Conservation (phyloP, 2,113 vertebrate genomes). For the Eonycteris spelaea region DNA sequence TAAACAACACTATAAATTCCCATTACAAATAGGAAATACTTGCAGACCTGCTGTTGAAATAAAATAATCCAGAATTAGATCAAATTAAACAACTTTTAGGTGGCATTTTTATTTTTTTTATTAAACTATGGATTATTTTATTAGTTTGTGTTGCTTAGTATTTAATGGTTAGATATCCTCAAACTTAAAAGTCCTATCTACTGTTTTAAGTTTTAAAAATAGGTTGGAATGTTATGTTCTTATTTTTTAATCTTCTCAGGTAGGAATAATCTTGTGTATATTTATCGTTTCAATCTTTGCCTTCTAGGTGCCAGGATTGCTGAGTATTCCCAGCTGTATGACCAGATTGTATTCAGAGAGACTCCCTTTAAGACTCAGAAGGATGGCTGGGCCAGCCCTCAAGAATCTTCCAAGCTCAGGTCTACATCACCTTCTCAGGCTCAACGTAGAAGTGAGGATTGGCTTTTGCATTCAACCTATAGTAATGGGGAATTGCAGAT, state of each 20-base stretch:
- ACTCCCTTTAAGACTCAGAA: conserved; percentile 79
- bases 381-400: conserved; percentile 71
- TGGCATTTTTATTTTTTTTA: neutral
- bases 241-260: neutral
- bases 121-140: neutral
- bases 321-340: conserved; percentile 97
- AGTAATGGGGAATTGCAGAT: conserved; percentile 92
- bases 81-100: neutral
- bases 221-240: neutral
- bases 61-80: neutral
- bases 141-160: neutral
- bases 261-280: neutral
- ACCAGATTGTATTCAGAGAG: conserved; percentile 94
- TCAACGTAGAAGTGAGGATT: conserved; percentile 79
- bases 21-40: neutral
- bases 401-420: conserved; percentile 72
- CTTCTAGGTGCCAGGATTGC: conserved; percentile 95
- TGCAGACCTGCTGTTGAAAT: neutral
- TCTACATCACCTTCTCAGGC: conserved; percentile 81
- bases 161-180: neutral
- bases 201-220: neutral
- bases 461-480: conserved; percentile 91
- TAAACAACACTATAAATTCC: neutral
- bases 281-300: conserved; percentile 47
- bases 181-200: neutral